phyloP scores from a whole-genome alignment of 2,113 vertebrate genomes.

The Esox niger region DNA sequence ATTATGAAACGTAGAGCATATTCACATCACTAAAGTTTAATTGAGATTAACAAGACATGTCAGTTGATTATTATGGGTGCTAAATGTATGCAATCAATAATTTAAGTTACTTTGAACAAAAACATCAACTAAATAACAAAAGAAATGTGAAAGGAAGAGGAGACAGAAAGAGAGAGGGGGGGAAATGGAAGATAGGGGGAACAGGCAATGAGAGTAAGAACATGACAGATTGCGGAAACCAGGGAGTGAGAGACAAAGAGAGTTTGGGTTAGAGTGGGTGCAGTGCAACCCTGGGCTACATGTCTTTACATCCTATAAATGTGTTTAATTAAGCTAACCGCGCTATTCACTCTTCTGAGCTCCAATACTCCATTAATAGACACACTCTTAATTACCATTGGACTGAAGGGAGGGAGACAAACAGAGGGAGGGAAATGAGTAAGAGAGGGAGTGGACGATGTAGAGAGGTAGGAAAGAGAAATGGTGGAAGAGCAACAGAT shows the following conservation, averaged over 20 bases:
- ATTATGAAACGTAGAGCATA: no score
- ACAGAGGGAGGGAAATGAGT: not conserved
- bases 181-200: not conserved
- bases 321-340: slow-evolving; percentile 79
- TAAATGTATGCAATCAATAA: no score
- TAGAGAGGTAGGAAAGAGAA: not conserved
- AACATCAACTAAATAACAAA: no score
- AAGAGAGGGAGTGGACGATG: not conserved
- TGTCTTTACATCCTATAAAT: slow-evolving; percentile 73
- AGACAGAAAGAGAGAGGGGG: not conserved
- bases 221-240: slow-evolving; percentile 27
- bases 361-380: slow-evolving; percentile 62
- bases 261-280: slow-evolving; percentile 61
- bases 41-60: no score
- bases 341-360: slow-evolving; percentile 73
- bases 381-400: slow-evolving; percentile 71
- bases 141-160: not conserved
- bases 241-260: slow-evolving; percentile 53
- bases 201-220: not conserved
- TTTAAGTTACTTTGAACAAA: no score
- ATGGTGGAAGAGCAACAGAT: not conserved
- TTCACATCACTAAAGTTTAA: no score
- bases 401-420: slow-evolving; percentile 35
- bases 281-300: slow-evolving; percentile 59
- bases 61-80: no score